These are phyloP conservation scores for Macrosteles quadrilineatus DNA, from an alignment of 1,140 invertebrate genomes.

Conservation along the genomic window DNA sequence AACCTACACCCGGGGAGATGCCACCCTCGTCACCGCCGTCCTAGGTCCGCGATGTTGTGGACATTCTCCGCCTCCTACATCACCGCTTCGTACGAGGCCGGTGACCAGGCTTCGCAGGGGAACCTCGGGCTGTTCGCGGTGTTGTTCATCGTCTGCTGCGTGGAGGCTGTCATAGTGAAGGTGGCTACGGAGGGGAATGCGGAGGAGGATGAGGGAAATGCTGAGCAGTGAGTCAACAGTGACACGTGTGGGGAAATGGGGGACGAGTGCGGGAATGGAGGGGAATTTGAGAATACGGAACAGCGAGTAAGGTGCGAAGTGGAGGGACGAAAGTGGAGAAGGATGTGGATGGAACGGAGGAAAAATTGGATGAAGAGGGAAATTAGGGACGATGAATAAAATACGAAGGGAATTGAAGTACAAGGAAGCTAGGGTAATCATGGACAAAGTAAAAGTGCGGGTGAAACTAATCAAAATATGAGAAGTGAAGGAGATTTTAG, in stretches of 20 bases:
- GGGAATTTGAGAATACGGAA: too few relatives aligned
- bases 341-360: too few relatives aligned
- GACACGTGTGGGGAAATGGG: constrained; percentile 21
- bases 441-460: too few relatives aligned
- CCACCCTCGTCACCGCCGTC: not conserved
- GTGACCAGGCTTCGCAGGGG: constrained; percentile 28
- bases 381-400: too few relatives aligned
- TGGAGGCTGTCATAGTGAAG: constrained; percentile 42
- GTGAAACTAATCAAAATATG: too few relatives aligned
- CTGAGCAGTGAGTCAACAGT: constrained; percentile 10
- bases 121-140: constrained; percentile 42
- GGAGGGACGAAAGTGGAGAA: too few relatives aligned
- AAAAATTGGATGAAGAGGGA: too few relatives aligned
- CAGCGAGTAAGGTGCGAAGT: too few relatives aligned
- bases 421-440: too few relatives aligned
- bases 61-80: not conserved
- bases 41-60: constrained; percentile 19
- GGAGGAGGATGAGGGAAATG: not conserved
- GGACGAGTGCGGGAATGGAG: constrained; percentile 11
- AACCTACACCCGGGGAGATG: not conserved
- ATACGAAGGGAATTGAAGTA: too few relatives aligned
- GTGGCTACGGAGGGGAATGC: constrained; percentile 26
- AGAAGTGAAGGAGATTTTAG: too few relatives aligned
- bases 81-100: not conserved
- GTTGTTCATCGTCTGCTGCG: constrained; percentile 41